Percentiles rank a stretch among this genome's conserved stretches.
phyloP scores from a whole-genome alignment of 2,888 invertebrate species.

The Blastobasis adustella region DNA sequence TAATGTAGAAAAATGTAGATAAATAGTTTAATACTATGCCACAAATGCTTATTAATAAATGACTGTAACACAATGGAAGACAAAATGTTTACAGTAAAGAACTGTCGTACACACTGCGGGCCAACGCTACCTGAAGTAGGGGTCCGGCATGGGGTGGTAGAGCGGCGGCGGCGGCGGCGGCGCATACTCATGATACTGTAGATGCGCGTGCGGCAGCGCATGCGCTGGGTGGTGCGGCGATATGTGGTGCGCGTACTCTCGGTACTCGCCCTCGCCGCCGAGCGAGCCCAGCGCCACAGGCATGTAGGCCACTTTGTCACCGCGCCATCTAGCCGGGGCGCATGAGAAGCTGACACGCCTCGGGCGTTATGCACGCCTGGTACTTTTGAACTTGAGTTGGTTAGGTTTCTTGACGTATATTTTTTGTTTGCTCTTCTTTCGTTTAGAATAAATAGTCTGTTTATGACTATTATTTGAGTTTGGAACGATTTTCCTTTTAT shows the following conservation, averaged over 20 bases:
- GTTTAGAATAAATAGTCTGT: constrained; percentile 1
- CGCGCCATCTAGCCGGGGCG: constrained; percentile 61
- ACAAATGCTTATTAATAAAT: no score
- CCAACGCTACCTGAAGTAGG: constrained; percentile 55
- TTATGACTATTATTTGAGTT: constrained; percentile 6
- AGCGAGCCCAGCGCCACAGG: constrained; percentile 78
- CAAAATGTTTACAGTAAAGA: no score
- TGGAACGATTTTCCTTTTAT: constrained; percentile 1
- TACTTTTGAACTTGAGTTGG: constrained; percentile 15
- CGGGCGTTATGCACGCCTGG: constrained; percentile 24
- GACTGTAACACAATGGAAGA: no score
- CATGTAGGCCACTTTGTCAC: constrained; percentile 80
- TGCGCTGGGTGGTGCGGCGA: constrained; percentile 61
- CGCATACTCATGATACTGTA: constrained; percentile 73
- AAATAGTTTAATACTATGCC: no score
- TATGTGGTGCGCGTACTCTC: constrained; percentile 63
- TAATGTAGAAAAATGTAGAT: no score
- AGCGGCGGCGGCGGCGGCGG: constrained; percentile 71
- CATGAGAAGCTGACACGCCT: constrained; percentile 7
- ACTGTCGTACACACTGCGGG: no score
- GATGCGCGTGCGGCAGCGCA: constrained; percentile 39
- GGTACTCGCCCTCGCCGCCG: constrained; percentile 78
- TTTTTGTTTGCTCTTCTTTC: constrained; percentile 2
- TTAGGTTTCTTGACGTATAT: constrained; percentile 4
- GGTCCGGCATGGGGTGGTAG: constrained; percentile 61